A percentile compares a stretch with the other conserved stretches of the same genome.
These are phyloP conservation scores for Manis javanica DNA, from an alignment of 2,797 vertebrate genomes.

Conservation along the genomic window DNA sequence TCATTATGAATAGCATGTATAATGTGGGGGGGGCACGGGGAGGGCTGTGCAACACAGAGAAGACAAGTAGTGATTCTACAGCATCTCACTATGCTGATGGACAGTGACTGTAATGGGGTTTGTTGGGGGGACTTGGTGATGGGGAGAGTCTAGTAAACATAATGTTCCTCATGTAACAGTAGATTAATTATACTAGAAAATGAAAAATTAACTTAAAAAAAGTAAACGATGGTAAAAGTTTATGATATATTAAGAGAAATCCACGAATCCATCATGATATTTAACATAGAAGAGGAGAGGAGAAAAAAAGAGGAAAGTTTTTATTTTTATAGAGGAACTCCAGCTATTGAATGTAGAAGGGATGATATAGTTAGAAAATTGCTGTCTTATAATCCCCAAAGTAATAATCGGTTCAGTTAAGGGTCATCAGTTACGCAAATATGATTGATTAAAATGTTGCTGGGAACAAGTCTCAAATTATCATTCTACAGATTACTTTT, in stretches of 20 bases:
- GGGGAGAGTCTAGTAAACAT: too few relatives aligned
- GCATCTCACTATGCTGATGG: too few relatives aligned
- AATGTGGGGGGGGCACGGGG: too few relatives aligned
- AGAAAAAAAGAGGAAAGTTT: neutral
- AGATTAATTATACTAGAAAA: neutral
- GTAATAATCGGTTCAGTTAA: neutral
- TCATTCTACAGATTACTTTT: neutral
- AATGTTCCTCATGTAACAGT: too few relatives aligned
- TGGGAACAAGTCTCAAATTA: neutral
- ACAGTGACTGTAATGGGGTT: too few relatives aligned
- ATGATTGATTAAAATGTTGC: neutral
- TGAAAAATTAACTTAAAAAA: neutral
- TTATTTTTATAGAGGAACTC: neutral
- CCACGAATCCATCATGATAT: neutral
- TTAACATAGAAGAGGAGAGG: neutral
- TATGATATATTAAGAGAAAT: constrained; percentile 5
- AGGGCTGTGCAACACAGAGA: too few relatives aligned
- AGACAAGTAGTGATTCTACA: too few relatives aligned
- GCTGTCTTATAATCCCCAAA: neutral
- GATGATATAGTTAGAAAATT: neutral
- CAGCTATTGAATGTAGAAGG: neutral
- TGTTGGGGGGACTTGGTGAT: too few relatives aligned
- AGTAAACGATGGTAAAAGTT: neutral
- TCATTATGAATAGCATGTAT: too few relatives aligned
- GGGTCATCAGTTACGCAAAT: neutral